These are phyloP conservation scores for Mus spicilegus DNA, from an alignment of 2,113 vertebrate species.

Conservation along the genomic window DNA sequence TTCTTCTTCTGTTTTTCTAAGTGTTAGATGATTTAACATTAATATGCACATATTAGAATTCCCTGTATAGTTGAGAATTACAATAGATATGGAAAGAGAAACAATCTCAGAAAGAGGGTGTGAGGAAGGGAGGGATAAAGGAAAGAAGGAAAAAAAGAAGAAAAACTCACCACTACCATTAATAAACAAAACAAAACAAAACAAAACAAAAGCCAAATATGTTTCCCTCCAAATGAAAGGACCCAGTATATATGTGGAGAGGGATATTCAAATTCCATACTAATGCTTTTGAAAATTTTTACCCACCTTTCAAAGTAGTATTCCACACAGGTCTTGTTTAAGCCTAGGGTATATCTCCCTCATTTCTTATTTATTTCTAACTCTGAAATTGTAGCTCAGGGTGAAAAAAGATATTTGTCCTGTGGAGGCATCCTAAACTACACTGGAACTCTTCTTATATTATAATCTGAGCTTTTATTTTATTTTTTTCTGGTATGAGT, in stretches of 20 bases:
- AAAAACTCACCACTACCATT: neutral
- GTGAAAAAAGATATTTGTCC: neutral
- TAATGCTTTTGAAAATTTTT: conserved; percentile 13
- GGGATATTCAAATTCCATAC: neutral
- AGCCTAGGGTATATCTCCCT: conserved; percentile 9
- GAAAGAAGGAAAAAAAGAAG: neutral
- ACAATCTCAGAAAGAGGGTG: neutral
- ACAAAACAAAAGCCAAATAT: neutral
- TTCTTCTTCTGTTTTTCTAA: neutral
- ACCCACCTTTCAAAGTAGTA: neutral
- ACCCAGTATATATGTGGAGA: neutral
- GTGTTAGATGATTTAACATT: conserved; percentile 9
- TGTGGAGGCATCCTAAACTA: neutral
- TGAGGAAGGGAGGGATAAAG: rapidly evolving
- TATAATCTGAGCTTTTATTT: conserved; percentile 43
- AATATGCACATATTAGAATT: conserved; percentile 28
- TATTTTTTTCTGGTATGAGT: neutral
- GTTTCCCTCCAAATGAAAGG: neutral
- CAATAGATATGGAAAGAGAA: neutral
- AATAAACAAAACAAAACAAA: neutral
- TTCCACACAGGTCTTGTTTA: conserved; percentile 14
- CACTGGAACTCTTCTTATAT: neutral
- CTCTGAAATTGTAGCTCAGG: conserved; percentile 10
- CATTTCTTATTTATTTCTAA: conserved; percentile 11
- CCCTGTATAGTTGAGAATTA: conserved; percentile 1